Base-by-base conservation (phyloP, 2,888 invertebrate species). In the Acrocera orbiculus region DNA sequence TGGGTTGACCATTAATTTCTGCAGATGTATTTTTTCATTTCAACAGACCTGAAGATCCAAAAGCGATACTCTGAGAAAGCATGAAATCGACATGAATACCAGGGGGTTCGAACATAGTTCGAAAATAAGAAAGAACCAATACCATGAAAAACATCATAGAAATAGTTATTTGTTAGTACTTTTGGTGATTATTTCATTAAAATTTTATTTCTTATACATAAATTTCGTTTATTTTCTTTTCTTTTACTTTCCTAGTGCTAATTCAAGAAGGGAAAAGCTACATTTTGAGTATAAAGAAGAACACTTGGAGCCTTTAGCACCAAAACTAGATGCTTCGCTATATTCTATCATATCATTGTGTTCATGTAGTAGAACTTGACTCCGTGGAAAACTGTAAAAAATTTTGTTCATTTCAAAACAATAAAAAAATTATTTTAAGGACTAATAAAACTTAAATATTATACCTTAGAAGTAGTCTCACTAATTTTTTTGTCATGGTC, bases 401-500 rank as follows among this genome's bases (percentile, higher is more conserved):
- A 3, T 24, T 3, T 24, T 24, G 3, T 13, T 13, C 9, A 27
- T 11, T 16, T 16, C 14, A 10, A n/a, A 14, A 26, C 5, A 2
- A 8, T 2, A 3, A 28, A 28, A 8, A 17, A 16, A 26, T 10
- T 7, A 7, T 26, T 10, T n/a, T 7, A 11, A 28, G 16, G 28
- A 17, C 5, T 27, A 15, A 13, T 10, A 30, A 30, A 30, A n/a
- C 15, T 30, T 14, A 11, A n/a, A 7, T 11, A 20, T 15, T 67
- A 65, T 54, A 77, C 77, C 71, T 67, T 44, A 81, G 77, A 16
- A 78, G 61, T 11, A 69, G 69, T 45, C 75, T 65, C 39, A 80
- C 66, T 55, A 81, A 67, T 54, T 79, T 76, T 42, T 77, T 70
- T 2, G 76, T 53, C 60, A 78, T 67, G 35, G 72, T 75, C 10